A percentile compares a stretch with the other conserved stretches of the same genome.
phyloP scores from a whole-genome alignment of 1,140 invertebrate genomes.

The Chironomus striatipennis region DNA sequence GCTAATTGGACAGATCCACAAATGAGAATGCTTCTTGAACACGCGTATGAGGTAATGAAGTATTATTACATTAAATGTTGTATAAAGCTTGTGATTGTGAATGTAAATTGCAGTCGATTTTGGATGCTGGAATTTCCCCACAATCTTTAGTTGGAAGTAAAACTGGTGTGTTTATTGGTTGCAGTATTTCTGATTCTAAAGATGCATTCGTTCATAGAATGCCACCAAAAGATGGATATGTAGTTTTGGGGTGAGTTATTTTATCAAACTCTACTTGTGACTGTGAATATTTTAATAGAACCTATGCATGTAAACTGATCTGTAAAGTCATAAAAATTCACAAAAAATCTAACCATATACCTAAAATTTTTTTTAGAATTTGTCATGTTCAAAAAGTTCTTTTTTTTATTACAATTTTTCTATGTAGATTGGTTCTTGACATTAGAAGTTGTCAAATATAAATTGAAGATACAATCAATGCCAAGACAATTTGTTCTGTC shows the following conservation, averaged over 20 bases:
- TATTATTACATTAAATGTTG: too few relatives aligned
- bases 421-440: slow-evolving; percentile 49
- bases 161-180: slow-evolving; percentile 70
- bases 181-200: slow-evolving; percentile 65
- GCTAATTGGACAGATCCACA: slow-evolving; percentile 84
- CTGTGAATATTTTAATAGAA: too few relatives aligned
- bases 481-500: too few relatives aligned
- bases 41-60: slow-evolving; percentile 58
- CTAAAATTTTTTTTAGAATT: too few relatives aligned
- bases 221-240: slow-evolving; percentile 72
- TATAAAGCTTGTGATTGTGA: too few relatives aligned
- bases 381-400: slow-evolving; percentile 39
- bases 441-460: slow-evolving; percentile 80
- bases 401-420: slow-evolving; percentile 30
- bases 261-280: too few relatives aligned
- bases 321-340: too few relatives aligned
- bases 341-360: too few relatives aligned
- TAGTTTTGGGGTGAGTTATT: slow-evolving; percentile 57
- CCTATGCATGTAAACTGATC: slow-evolving; percentile 40
- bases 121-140: slow-evolving; percentile 43
- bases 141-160: slow-evolving; percentile 51
- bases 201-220: slow-evolving; percentile 59
- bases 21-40: slow-evolving; percentile 74
- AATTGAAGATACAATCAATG: neutral
- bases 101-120: slow-evolving; percentile 43